Conservation (phyloP, 2,888 invertebrate species). For the Dolichopus griseipennis region DNA sequence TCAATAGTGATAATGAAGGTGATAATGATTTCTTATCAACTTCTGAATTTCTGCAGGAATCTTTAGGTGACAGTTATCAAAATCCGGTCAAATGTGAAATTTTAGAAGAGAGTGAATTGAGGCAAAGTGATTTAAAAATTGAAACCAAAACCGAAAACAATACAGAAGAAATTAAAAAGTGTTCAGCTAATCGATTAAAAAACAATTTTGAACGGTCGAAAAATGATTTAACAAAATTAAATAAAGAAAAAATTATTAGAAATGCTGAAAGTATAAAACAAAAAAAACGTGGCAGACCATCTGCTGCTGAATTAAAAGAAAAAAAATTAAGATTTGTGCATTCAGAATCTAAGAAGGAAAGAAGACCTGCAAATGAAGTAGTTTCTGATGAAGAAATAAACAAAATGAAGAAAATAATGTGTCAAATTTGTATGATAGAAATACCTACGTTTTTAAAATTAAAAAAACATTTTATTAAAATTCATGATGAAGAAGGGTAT, state of each 20-base stretch:
- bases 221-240: too few relatives aligned
- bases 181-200: too few relatives aligned
- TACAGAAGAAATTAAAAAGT: too few relatives aligned
- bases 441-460: constrained; percentile 33
- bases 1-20: background rate
- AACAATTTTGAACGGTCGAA: too few relatives aligned
- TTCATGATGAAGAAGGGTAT: constrained; percentile 35
- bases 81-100: too few relatives aligned
- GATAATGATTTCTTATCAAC: background rate
- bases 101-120: too few relatives aligned
- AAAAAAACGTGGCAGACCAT: too few relatives aligned
- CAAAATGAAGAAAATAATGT: constrained; percentile 33
- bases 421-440: constrained; percentile 32
- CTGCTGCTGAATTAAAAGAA: background rate
- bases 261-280: background rate
- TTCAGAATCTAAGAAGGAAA: background rate
- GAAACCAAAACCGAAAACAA: too few relatives aligned
- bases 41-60: too few relatives aligned
- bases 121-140: too few relatives aligned
- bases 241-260: too few relatives aligned
- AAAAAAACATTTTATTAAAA: constrained; percentile 34
- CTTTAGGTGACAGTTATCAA: too few relatives aligned
- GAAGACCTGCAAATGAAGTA: background rate
- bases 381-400: background rate
- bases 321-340: background rate